Evolutionary conservation across 2,888 invertebrate genomes (phyloP).

Genomic region (Lomographa bimaculata): DNA sequence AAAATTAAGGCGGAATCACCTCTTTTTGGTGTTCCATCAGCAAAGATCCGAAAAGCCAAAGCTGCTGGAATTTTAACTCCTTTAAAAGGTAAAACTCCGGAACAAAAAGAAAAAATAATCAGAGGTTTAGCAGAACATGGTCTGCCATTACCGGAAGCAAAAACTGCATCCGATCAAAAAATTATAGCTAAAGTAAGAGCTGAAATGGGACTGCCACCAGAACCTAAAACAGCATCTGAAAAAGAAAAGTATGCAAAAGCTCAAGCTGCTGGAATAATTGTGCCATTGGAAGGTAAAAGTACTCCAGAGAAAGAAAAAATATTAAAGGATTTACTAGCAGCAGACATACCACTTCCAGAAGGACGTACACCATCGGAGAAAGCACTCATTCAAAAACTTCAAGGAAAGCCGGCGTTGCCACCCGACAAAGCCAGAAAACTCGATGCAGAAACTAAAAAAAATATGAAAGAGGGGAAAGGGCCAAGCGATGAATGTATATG

Average conservation of each 20-base stretch:
- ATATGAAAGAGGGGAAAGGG: no score
- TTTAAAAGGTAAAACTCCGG: conserved; percentile 37
- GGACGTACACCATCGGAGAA: conserved; percentile 39
- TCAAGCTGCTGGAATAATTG: conserved; percentile 27
- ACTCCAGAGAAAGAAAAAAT: conserved; percentile 40
- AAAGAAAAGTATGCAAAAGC: conserved; percentile 40
- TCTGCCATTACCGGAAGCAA: conserved; percentile 40
- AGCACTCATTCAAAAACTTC: no score
- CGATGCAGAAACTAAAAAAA: no score
- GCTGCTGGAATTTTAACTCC: conserved; percentile 40
- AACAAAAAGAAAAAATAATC: conserved; percentile 42
- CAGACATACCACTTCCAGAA: conserved; percentile 22
- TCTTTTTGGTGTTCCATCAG: conserved; percentile 19
- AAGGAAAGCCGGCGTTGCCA: no score
- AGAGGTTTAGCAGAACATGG: conserved; percentile 33
- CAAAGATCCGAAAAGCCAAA: conserved; percentile 19
- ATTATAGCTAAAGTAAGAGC: conserved; percentile 34
- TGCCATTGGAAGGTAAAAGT: conserved; percentile 37
- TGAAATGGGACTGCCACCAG: conserved; percentile 42
- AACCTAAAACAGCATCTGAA: conserved; percentile 37
- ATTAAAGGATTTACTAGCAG: conserved; percentile 29
- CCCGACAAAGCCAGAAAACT: no score
- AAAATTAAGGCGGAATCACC: conserved; percentile 30
- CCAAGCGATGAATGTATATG: conserved; percentile 48
- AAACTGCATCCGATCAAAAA: conserved; percentile 41